phyloP scores from a whole-genome alignment of 2,113 vertebrate genomes.

The Pycnonotus jocosus region DNA sequence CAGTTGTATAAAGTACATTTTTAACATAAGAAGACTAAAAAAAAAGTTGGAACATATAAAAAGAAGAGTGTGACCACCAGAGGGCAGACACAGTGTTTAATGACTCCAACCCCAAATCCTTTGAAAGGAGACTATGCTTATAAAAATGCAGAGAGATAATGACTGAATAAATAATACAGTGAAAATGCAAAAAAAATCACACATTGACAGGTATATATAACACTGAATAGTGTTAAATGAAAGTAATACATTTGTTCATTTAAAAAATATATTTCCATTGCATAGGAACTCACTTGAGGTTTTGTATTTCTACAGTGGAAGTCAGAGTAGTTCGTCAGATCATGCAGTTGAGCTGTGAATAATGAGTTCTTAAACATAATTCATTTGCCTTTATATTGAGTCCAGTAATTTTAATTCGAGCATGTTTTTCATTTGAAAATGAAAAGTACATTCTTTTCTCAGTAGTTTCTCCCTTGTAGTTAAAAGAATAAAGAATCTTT shows the following conservation, averaged over 20 bases:
- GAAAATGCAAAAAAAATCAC: neutral
- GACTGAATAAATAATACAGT: neutral
- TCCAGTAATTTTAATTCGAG: neutral
- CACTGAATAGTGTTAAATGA: neutral
- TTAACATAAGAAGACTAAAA: neutral
- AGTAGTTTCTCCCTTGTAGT: neutral
- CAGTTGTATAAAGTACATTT: neutral
- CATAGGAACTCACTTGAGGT: neutral
- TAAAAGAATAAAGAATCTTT: neutral
- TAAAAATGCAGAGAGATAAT: neutral
- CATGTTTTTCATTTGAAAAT: neutral
- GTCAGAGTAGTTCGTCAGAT: neutral
- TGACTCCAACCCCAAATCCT: neutral
- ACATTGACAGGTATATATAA: neutral
- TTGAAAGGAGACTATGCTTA: neutral
- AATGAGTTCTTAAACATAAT: neutral
- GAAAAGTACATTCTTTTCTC: neutral
- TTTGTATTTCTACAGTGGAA: neutral
- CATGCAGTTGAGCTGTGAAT: neutral
- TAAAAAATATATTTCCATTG: too few species aligned
- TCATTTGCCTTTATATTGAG: neutral
- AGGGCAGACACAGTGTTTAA: slow-evolving; percentile 34
- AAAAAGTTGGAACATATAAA: neutral
- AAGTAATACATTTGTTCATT: neutral
- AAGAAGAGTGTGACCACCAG: slow-evolving; percentile 18